These are phyloP conservation scores for Linepithema humile DNA, from an alignment of 1,140 invertebrate species.

Conservation along the genomic window DNA sequence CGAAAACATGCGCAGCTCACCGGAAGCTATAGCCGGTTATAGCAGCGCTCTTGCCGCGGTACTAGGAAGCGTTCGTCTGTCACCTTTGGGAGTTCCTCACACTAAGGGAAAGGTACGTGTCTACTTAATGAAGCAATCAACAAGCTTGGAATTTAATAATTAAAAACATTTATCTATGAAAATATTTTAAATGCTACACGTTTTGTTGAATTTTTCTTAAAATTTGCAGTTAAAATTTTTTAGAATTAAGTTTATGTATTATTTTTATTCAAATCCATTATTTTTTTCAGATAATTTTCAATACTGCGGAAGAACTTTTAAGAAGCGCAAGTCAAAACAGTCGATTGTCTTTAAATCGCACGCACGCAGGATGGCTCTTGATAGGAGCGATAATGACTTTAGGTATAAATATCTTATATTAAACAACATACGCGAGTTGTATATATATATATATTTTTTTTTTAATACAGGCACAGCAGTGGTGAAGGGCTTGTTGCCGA, in stretches of 20 bases:
- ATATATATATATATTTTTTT: conserved; percentile 25
- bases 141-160: no score
- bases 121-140: no score
- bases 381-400: conserved; percentile 98
- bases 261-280: no score
- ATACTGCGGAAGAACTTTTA: conserved; percentile 97
- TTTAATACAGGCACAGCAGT: conserved; percentile 90
- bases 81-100: conserved; percentile 97
- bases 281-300: conserved; percentile 92
- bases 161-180: no score
- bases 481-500: conserved; percentile 93
- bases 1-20: conserved; percentile 94
- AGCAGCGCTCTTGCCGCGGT: conserved; percentile 97
- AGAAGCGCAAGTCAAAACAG: conserved; percentile 99
- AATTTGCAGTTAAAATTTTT: no score
- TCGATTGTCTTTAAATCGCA: conserved; percentile 96
- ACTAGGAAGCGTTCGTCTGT: conserved; percentile 95
- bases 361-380: conserved; percentile 98
- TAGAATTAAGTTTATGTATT: no score
- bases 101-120: conserved; percentile 94
- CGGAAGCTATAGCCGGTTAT: conserved; percentile 97
- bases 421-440: conserved; percentile 6
- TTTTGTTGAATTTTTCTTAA: no score
- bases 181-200: no score
- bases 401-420: conserved; percentile 85